Evolutionary conservation across 2,888 invertebrate genomes (phyloP).

Genomic region (Eupithecia vulgata): DNA sequence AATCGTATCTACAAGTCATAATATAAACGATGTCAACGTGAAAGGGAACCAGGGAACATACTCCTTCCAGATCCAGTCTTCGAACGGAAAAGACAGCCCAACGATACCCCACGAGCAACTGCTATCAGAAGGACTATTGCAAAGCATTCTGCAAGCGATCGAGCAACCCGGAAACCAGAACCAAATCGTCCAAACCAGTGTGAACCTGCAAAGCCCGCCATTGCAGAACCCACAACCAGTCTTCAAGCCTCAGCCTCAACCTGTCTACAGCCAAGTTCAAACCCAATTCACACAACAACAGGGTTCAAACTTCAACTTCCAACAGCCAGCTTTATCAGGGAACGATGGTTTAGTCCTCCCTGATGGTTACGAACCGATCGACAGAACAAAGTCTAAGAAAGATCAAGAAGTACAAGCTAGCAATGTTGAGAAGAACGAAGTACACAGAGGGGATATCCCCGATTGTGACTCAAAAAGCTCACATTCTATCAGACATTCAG

Average conservation of each 20-base stretch:
- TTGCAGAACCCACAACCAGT: slow-evolving; percentile 17
- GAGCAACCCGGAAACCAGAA: slow-evolving; percentile 84
- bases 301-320: slow-evolving; percentile 34
- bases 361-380: slow-evolving; percentile 74
- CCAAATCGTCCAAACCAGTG: slow-evolving; percentile 30
- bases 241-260: neutral
- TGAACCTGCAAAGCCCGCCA: slow-evolving; percentile 34
- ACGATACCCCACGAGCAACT: slow-evolving; percentile 89
- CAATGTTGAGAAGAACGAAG: slow-evolving; percentile 53
- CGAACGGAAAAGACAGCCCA: slow-evolving; percentile 79
- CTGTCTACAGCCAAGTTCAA: slow-evolving; percentile 4
- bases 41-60: slow-evolving; percentile 86
- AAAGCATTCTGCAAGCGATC: slow-evolving; percentile 92
- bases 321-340: slow-evolving; percentile 40
- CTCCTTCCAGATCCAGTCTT: slow-evolving; percentile 90
- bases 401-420: slow-evolving; percentile 65
- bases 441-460: slow-evolving; percentile 59
- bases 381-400: slow-evolving; percentile 59
- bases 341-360: slow-evolving; percentile 70
- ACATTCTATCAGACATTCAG: slow-evolving; percentile 72
- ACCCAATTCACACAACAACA: slow-evolving; percentile 7
- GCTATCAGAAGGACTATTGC: slow-evolving; percentile 90
- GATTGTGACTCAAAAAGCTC: slow-evolving; percentile 76
- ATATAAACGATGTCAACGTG: slow-evolving; percentile 42
- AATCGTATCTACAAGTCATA: slow-evolving; percentile 63